Percentiles rank a stretch among this genome's conserved stretches.
Evolutionary conservation across 92 coral and sea anemone genomes (phyloP).

Genomic region (Zoanthus solanderi): DNA sequence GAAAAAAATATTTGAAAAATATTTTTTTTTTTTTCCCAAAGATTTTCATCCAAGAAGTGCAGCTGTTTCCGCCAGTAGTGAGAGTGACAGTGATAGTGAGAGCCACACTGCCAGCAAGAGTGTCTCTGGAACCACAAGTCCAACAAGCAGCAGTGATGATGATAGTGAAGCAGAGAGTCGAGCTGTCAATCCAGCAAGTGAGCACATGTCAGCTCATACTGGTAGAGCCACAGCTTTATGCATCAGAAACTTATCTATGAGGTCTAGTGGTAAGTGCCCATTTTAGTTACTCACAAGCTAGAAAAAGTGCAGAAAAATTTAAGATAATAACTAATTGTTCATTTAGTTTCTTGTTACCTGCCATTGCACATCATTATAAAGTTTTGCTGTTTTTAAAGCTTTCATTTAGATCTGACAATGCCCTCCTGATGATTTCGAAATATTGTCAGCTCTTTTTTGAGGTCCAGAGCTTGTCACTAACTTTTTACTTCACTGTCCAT

Average conservation of each 20-base stretch:
- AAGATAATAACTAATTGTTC: too few species aligned
- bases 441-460: too few species aligned
- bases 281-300: too few species aligned
- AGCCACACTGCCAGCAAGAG: constrained; percentile 80
- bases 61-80: constrained; percentile 71
- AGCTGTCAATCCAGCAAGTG: constrained; percentile 61
- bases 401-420: too few species aligned
- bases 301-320: too few species aligned
- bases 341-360: too few species aligned
- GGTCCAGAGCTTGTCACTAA: too few species aligned
- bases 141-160: constrained; percentile 78
- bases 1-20: neutral
- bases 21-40: constrained; percentile 29
- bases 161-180: constrained; percentile 82
- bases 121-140: constrained; percentile 79
- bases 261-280: constrained; percentile 87
- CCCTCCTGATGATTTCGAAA: too few species aligned
- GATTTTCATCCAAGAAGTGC: constrained; percentile 58
- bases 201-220: constrained; percentile 61
- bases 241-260: constrained; percentile 82
- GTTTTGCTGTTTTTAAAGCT: too few species aligned
- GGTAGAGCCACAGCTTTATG: constrained; percentile 82
- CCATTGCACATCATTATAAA: too few species aligned
- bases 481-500: too few species aligned
- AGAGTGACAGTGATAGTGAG: constrained; percentile 87